Base-by-base conservation (phyloP, 2,888 invertebrate genomes). In the Drosophila leonis region DNA sequence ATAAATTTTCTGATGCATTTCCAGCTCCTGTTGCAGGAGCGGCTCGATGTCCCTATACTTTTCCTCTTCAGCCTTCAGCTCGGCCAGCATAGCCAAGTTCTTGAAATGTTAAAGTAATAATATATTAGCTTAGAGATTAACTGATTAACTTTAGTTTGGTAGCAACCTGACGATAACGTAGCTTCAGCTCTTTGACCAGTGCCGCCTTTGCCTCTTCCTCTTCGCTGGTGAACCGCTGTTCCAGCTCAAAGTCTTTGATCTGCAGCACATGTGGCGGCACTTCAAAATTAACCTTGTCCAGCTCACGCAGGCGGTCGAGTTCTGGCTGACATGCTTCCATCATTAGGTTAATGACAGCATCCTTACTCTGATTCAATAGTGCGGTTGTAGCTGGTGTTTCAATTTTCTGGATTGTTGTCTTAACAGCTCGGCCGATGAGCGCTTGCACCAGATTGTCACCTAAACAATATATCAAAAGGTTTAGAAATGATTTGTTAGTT, bases 261-360 rank as follows among this genome's bases (percentile, higher is more conserved):
- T 90, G 74, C 6, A 92, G 63, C 7, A 92, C 90, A 82, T 92
- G 83, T 4, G 85, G 72, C 0, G 92, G 93, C 33, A 92, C 83
- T 0, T 76, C 72, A 59, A 92, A 92, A 59, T 84, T 72, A 15
- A 80, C 75, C 20, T 74, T 75, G 65, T 92, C 90, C 31, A 92
- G 49, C 5, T 80, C 61, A 4, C 83, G 71, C 2, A 91, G 71
- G 0, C 18, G 24, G 12, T 73, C 51, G 0, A 92, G 65, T 6
- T 79, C 82, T 4, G 54, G 27, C 6, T 73, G 67, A 46, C 91
- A 85, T 4, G 82, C 59, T 0, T 65, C 49, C 35, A 74, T 66
- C 51, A 92, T 86, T 6, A 84, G 77, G 4, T 72, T n/a, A 1
- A 76, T 61, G 0, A 92, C 88, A 3, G 55, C 54, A 0, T 78